Percentiles rank a stretch among this genome's conserved stretches.
Conservation (phyloP, 2,113 vertebrate species). For the Embiotoca jacksoni region DNA sequence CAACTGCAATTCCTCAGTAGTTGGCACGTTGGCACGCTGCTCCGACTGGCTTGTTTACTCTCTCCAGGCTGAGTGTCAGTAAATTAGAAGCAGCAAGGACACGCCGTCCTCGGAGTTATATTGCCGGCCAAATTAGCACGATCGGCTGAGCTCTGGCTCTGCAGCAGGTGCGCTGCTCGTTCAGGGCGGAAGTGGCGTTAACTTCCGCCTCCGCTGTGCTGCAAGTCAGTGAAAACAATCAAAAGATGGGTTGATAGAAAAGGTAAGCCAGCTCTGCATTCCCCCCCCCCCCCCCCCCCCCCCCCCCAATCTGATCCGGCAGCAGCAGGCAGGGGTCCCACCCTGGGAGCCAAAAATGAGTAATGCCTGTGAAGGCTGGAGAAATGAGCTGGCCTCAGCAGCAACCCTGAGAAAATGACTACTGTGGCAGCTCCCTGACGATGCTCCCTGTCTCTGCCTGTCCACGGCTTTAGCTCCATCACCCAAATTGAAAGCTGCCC, state of each 20-base stretch:
- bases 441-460: constrained; percentile 14
- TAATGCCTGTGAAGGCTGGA: constrained; percentile 27
- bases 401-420: constrained; percentile 33
- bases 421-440: background rate
- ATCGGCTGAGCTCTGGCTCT: constrained; percentile 44
- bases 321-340: constrained; percentile 9
- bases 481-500: constrained; percentile 15
- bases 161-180: constrained; percentile 53
- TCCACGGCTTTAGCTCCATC: constrained; percentile 13
- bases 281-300: background rate
- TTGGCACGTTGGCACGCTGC: constrained; percentile 32
- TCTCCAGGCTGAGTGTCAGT: constrained; percentile 23
- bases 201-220: background rate
- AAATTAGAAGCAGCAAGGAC: constrained; percentile 64
- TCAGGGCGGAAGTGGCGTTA: background rate
- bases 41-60: constrained; percentile 61
- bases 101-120: constrained; percentile 43
- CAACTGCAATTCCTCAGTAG: constrained; percentile 38
- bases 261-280: constrained; percentile 34
- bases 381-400: constrained; percentile 42
- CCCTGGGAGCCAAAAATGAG: constrained; percentile 1
- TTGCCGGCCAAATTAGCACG: constrained; percentile 47
- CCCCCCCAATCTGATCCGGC: constrained; percentile 9
- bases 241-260: constrained; percentile 40
- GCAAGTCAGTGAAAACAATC: constrained; percentile 25